phyloP scores from a whole-genome alignment of 2,113 vertebrate species.

The Salvelinus sp. region DNA sequence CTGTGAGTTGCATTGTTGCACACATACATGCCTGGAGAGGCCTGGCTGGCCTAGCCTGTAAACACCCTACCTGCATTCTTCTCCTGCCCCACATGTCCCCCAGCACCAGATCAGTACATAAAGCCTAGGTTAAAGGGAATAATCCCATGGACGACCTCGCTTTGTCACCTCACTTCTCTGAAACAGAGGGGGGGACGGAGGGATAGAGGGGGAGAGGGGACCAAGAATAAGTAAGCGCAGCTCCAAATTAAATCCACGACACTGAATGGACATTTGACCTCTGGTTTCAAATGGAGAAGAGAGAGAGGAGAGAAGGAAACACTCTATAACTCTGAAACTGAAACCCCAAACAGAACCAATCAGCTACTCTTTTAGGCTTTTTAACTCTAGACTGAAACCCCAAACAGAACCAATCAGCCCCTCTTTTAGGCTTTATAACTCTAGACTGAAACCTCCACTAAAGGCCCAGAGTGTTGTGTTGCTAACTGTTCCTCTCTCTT shows the following conservation, averaged over 20 bases:
- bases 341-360: background rate
- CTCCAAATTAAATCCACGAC: conserved; percentile 63
- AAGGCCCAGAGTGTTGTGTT: conserved; percentile 59
- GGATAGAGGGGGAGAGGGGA: conserved; percentile 11
- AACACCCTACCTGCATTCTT: conserved; percentile 57
- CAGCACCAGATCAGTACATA: conserved; percentile 60
- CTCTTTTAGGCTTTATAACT: too few species aligned
- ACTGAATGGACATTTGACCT: conserved; percentile 65
- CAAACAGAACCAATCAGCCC: too few species aligned
- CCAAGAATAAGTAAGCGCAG: conserved; percentile 35
- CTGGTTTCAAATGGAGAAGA: conserved; percentile 43
- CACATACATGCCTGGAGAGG: conserved; percentile 51
- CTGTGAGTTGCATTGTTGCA: conserved; percentile 47
- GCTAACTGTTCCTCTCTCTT: conserved; percentile 53
- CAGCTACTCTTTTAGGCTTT: too few species aligned
- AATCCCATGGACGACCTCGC: conserved; percentile 67
- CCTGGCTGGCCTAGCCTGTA: conserved; percentile 33
- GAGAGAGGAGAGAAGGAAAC: conserved; percentile 18
- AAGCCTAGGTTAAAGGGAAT: conserved; percentile 52
- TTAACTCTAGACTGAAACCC: conserved; percentile 3
- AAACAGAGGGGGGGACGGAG: conserved; percentile 26
- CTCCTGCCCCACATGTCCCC: conserved; percentile 48
- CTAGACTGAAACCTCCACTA: conserved; percentile 6
- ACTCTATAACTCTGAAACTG: conserved; percentile 53
- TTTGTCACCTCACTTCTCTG: conserved; percentile 65